Evolutionary conservation across 2,888 invertebrate species (phyloP).

Genomic region (Rhorus exstirpatorius): DNA sequence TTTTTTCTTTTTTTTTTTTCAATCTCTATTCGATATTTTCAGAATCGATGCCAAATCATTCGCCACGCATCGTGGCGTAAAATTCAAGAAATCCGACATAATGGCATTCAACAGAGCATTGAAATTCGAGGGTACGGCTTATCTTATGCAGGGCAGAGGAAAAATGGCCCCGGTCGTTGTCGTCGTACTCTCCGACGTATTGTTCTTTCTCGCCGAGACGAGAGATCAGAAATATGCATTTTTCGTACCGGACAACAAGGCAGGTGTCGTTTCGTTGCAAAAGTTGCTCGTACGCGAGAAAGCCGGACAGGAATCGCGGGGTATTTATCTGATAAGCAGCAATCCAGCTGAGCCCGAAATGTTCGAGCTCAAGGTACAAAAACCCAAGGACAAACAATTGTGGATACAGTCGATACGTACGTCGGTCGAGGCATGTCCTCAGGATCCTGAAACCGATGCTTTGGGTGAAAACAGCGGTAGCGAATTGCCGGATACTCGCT

Average conservation of each 20-base stretch:
- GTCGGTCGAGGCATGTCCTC: conserved; percentile 95
- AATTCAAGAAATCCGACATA: conserved; percentile 97
- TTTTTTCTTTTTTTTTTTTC: neutral
- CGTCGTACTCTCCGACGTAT: conserved; percentile 95
- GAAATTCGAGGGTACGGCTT: conserved; percentile 95
- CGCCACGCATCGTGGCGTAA: conserved; percentile 93
- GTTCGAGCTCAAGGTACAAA: conserved; percentile 96
- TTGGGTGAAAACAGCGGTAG: conserved; percentile 77
- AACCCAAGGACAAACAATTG: conserved; percentile 95
- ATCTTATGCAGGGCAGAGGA: conserved; percentile 96
- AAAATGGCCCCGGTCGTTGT: conserved; percentile 96
- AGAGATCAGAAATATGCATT: conserved; percentile 96
- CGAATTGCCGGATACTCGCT: conserved; percentile 78
- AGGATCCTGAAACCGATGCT: conserved; percentile 91
- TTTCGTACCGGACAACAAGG: conserved; percentile 97
- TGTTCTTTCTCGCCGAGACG: conserved; percentile 96
- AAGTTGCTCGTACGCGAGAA: conserved; percentile 97
- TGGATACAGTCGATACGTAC: conserved; percentile 96
- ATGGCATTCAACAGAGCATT: conserved; percentile 93
- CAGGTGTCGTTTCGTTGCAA: conserved; percentile 96
- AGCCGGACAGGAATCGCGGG: conserved; percentile 95
- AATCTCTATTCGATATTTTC: conserved; percentile 46
- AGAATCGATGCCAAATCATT: conserved; percentile 97
- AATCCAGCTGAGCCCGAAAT: conserved; percentile 97
- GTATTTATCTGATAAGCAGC: conserved; percentile 97